phyloP scores from a whole-genome alignment of 2,888 invertebrate genomes.

The Scotopteryx bipunctaria region DNA sequence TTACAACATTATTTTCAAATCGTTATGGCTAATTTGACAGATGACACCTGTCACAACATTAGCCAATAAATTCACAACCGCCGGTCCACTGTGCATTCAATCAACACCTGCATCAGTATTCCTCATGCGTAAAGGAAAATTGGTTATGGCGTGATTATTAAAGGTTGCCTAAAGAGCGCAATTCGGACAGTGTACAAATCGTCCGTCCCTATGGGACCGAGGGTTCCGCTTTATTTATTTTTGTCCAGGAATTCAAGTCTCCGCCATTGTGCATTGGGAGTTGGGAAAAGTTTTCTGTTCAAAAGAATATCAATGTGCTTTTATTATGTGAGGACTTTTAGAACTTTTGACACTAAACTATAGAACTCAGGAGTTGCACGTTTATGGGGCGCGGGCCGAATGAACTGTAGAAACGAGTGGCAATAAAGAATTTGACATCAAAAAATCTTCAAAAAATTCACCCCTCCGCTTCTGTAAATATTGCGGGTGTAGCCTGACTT shows the following conservation, averaged over 20 bases:
- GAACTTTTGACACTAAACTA: no score
- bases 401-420: no score
- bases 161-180: conserved; percentile 76
- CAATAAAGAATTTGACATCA: no score
- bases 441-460: no score
- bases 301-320: neutral
- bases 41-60: no score
- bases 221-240: conserved; percentile 61
- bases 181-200: conserved; percentile 74
- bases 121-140: conserved; percentile 68
- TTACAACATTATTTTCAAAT: no score
- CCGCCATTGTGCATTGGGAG: conserved; percentile 36
- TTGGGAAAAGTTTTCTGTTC: neutral
- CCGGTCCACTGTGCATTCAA: conserved; percentile 52
- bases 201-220: conserved; percentile 62
- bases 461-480: no score
- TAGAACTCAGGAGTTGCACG: no score
- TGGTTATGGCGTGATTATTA: conserved; percentile 80
- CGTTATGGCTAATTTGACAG: no score
- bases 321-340: no score
- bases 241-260: conserved; percentile 42
- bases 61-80: conserved; percentile 14
- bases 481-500: no score
- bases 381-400: no score
- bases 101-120: conserved; percentile 68